Evolutionary conservation across 2,888 invertebrate species (phyloP), one percentile per base, ranked within the genome.

Genomic region (Eupithecia pulchellata): DNA sequence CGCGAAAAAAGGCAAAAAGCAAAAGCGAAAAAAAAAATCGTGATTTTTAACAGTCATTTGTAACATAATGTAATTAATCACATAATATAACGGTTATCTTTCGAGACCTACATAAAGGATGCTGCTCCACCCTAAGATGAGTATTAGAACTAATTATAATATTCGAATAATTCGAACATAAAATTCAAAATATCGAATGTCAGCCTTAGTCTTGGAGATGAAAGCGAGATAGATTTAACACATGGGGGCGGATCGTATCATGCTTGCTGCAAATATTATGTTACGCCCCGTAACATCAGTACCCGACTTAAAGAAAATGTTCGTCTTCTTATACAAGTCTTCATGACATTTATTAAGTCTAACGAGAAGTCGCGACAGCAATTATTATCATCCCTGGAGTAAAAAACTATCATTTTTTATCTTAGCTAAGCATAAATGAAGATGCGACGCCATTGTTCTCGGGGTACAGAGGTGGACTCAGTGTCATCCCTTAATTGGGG

Each of bases 391-490:
- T 68, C 68, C 39, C 42, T 29, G 39, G 55, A 30, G 42, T 57
- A 64, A 64, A 47, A 64, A 64, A 64, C 63, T 42, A 64, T 47
- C 30, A 52, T 52, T 47, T 47, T 64, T 64, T 47, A 64, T 64
- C 64, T 64, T 58, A 58, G 58, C 58, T 66, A 39, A 66, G 66
- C 57, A 58, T 58, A 36, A 58, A 30, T 66, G 66, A 47, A 66
- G 58, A 57, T 9, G 42, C 64, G 42, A 30, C 42, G 42, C 64
- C 69, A 34, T 64, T 64, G 64, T 64, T 64, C 64, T 64, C 25
- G n/a, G 32, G n/a, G 5, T n/a, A 42, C 52, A 67, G 61, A 64
- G 55, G 58, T 68, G 32, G 2, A 67, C 34, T 61, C 14, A 61
- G 34, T 20, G 27, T 29, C 17, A 29, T n/a, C 17, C 4, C 8